Conservation (phyloP, 92 coral and sea anemone species). For the Heteractis magnifica region DNA sequence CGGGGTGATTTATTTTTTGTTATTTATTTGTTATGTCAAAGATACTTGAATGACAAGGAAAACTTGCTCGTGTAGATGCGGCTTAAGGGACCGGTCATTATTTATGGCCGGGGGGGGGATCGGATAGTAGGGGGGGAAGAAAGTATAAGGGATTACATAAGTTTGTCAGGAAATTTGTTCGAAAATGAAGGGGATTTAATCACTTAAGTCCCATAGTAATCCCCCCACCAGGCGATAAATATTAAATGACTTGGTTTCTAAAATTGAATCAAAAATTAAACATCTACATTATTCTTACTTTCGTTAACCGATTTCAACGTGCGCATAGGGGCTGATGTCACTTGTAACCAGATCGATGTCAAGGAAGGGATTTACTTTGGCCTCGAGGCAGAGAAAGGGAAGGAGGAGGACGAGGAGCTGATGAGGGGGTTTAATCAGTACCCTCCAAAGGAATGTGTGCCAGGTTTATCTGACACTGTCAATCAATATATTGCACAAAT, state of each 20-base stretch:
- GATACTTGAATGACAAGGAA: not conserved
- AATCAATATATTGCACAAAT: slow-evolving; percentile 43
- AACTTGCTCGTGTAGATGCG: not conserved
- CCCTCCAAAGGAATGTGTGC: slow-evolving; percentile 51
- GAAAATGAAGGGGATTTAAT: too few relatives aligned
- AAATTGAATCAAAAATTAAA: not conserved
- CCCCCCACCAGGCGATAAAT: too few relatives aligned
- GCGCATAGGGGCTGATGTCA: slow-evolving; percentile 29
- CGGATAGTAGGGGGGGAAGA: too few relatives aligned
- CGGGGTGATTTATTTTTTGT: too few relatives aligned
- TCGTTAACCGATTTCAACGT: too few relatives aligned
- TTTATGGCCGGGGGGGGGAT: not conserved
- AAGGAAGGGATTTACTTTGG: slow-evolving; percentile 82
- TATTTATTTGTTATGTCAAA: too few relatives aligned
- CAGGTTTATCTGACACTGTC: slow-evolving; percentile 42
- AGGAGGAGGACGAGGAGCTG: slow-evolving; percentile 32
- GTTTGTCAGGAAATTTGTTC: too few relatives aligned
- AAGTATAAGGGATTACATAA: too few relatives aligned
- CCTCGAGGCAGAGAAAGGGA: slow-evolving; percentile 33
- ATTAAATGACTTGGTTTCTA: too few relatives aligned
- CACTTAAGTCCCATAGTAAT: too few relatives aligned
- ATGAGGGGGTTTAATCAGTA: slow-evolving; percentile 69
- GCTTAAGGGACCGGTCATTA: not conserved
- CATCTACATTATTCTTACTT: not conserved
- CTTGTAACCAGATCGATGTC: slow-evolving; percentile 45